phyloP scores from a whole-genome alignment of 2,797 vertebrate species.

The Gambusia yucatana region DNA sequence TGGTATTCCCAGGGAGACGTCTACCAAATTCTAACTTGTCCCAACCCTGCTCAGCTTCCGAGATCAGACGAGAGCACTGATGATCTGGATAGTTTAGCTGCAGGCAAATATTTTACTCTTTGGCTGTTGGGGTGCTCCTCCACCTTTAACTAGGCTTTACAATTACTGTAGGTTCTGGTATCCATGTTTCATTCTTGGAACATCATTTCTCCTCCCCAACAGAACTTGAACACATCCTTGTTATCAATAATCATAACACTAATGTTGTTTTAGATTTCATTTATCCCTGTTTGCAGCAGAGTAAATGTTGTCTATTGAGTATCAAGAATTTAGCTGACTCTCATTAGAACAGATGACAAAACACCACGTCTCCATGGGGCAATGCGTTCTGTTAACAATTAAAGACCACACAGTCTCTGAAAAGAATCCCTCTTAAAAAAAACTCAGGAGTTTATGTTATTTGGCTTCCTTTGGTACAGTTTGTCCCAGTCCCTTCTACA shows the following conservation, averaged over 20 bases:
- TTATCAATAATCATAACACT: not conserved
- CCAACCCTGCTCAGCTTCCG: not conserved
- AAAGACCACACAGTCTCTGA: conserved; percentile 38
- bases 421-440: conserved; percentile 39
- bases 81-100: not conserved
- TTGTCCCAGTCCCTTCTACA: conserved; percentile 46
- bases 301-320: not conserved
- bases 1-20: not conserved
- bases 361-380: conserved; percentile 25
- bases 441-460: conserved; percentile 55
- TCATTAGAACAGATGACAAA: conserved; percentile 27
- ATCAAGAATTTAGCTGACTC: conserved; percentile 21
- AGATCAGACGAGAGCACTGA: not conserved
- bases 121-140: not conserved
- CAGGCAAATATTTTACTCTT: not conserved
- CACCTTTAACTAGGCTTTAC: not conserved
- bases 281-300: conserved; percentile 13
- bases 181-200: not conserved
- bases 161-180: not conserved
- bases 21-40: not conserved
- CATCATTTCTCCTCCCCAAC: not conserved
- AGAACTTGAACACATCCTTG: not conserved
- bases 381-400: conserved; percentile 35
- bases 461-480: conserved; percentile 32
- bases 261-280: conserved; percentile 11